Percentiles rank a stretch among this genome's conserved stretches.
Evolutionary conservation across 2,113 vertebrate species (phyloP).

Genomic region (Cinclus cinclus): DNA sequence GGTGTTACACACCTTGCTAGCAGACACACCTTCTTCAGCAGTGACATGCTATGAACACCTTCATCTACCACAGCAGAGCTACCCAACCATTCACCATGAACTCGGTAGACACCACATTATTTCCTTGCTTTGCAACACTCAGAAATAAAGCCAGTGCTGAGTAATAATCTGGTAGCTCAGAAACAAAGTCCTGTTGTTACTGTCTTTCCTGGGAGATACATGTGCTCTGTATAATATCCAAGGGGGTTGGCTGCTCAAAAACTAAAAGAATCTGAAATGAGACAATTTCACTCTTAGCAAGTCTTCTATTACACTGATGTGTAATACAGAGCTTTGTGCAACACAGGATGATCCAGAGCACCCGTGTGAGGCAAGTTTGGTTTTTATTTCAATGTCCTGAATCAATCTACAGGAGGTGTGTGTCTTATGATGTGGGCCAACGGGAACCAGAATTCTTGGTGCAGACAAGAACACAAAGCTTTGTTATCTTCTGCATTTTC

Average conservation of each 20-base stretch:
- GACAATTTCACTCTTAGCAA: neutral
- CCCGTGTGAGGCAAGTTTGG: neutral
- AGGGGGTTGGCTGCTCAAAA: neutral
- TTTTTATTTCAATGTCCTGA: neutral
- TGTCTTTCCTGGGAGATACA: neutral
- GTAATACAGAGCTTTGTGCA: neutral
- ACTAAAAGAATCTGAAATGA: neutral
- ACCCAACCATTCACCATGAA: neutral
- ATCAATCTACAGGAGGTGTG: neutral
- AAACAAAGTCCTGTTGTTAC: neutral
- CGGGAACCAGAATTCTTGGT: neutral
- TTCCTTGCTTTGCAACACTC: neutral
- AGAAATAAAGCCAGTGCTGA: neutral
- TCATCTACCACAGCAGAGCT: neutral
- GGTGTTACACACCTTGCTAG: neutral
- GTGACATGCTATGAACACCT: rapidly evolving
- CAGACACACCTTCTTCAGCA: neutral
- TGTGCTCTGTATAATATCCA: neutral
- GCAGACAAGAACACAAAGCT: neutral
- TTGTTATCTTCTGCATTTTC: neutral
- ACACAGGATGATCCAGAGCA: neutral
- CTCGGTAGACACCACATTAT: neutral
- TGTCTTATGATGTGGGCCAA: neutral
- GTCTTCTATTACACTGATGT: neutral
- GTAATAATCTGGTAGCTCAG: neutral